These are phyloP conservation scores for Papilio dardanus DNA, from an alignment of 1,140 invertebrate species.

Conservation along the genomic window DNA sequence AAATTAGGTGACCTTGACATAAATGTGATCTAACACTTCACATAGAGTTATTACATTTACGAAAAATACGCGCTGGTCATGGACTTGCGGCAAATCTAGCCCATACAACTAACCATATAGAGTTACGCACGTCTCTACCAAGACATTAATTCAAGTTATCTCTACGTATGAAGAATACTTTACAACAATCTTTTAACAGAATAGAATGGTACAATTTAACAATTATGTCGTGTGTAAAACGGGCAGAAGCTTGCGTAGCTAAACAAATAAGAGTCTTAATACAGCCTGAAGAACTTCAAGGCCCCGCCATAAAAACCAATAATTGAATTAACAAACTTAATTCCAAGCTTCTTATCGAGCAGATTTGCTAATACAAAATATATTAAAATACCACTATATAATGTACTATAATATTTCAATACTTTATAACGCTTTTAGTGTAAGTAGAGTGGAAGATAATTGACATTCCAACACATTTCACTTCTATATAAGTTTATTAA, in stretches of 20 bases:
- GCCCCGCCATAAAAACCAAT: background rate
- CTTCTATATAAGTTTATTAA: background rate
- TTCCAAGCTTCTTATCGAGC: background rate
- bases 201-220: background rate
- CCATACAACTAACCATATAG: too few species aligned
- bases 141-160: too few species aligned
- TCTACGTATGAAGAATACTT: background rate
- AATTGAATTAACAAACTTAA: conserved; percentile 19
- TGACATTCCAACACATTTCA: background rate
- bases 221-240: background rate
- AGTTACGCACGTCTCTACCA: too few species aligned
- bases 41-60: too few species aligned
- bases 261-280: background rate
- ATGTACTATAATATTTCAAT: background rate
- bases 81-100: too few species aligned
- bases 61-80: too few species aligned
- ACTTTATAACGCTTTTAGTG: background rate
- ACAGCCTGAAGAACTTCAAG: too few species aligned
- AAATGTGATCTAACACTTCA: too few species aligned
- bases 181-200: background rate
- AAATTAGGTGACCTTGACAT: too few species aligned
- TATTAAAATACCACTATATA: background rate
- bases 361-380: background rate
- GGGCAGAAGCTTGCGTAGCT: background rate
- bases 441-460: background rate